These are phyloP conservation scores for Echinarachnius parma DNA, from an alignment of 53 echinoderm and acorn worm species.

Conservation along the genomic window DNA sequence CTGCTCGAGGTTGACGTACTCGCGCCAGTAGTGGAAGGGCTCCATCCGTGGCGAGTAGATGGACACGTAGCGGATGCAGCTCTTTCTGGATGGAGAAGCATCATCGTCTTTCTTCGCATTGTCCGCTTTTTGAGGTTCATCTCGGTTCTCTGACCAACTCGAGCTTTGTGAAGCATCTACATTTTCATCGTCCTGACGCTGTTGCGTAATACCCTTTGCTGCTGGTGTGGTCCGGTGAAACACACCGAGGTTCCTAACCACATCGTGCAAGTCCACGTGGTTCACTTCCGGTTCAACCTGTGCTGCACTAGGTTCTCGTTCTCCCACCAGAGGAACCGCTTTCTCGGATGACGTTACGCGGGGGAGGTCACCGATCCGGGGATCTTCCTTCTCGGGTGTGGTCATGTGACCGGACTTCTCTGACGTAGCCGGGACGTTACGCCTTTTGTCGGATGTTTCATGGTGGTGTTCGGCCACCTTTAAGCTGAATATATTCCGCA, in stretches of 20 bases:
- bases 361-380: neutral
- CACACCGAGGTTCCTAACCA: slow-evolving; percentile 27
- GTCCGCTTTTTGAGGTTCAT: neutral
- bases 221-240: too few relatives aligned
- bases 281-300: neutral
- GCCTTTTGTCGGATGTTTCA: neutral
- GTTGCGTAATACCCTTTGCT: too few relatives aligned
- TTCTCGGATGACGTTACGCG: neutral
- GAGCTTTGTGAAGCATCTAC: too few relatives aligned
- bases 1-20: slow-evolving; percentile 48
- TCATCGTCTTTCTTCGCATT: neutral
- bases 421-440: neutral
- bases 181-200: neutral
- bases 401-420: neutral
- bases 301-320: neutral
- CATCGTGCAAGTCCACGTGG: neutral
- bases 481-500: slow-evolving; percentile 34
- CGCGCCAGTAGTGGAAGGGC: slow-evolving; percentile 63
- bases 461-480: too few relatives aligned
- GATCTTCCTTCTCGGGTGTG: neutral
- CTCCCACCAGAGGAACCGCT: neutral
- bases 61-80: slow-evolving; percentile 56
- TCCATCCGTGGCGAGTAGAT: slow-evolving; percentile 52
- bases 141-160: slow-evolving; percentile 3
- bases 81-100: slow-evolving; percentile 26